Base-by-base conservation (phyloP, 2,113 vertebrate genomes). In the Anoura caudifer region DNA sequence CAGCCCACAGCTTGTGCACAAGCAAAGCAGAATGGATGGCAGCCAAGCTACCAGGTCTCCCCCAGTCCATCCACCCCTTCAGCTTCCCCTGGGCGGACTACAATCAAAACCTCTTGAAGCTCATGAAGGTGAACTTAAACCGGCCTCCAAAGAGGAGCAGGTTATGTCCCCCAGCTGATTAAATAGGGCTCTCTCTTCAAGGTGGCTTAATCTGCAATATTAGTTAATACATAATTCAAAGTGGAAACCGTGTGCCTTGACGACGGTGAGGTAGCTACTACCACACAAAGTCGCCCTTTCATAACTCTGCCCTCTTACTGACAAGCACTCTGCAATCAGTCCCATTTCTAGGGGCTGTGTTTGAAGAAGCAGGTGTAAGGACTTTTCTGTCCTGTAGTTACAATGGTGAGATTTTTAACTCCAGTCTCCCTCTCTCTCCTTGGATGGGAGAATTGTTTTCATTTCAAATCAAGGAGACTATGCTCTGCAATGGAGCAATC, bases 201-300 rank as follows among this genome's bases (percentile, higher is more conserved):
- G 61, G 84, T 41, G 3, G 87, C 36, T 24, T 69, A 36, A 69
- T 43, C 61, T 72, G 50, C 86, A 86, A 22, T 8, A 36, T 59
- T 82, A 69, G 95, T 87, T 94, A 95, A 96, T 88, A 83, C 67
- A 61, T 94, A 88, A 96, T 88, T 96, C 89, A 76, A 75, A 95
- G 85, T 85, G 50, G 84, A 63, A 91, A 90, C 22, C 5, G 38
- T 52, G 50, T 52, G 72, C 61, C 54, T 77, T 61, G 90, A 75
- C 50, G 17, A 54, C 56, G 63, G 76, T 45, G 36, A 84, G 81
- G 85, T 70, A 56, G 81, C 90, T 52, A 50, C 83, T 54, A 15
- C 38, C 31, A 28, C 41, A 93, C 93, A 94, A 67, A 95, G 84
- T 70, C 50, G 26, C 4, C 50, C 90, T 92, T 95, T 90, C 80